These are phyloP conservation scores for Zeuzera pyrina DNA, from an alignment of 2,888 invertebrate species.

Conservation along the genomic window DNA sequence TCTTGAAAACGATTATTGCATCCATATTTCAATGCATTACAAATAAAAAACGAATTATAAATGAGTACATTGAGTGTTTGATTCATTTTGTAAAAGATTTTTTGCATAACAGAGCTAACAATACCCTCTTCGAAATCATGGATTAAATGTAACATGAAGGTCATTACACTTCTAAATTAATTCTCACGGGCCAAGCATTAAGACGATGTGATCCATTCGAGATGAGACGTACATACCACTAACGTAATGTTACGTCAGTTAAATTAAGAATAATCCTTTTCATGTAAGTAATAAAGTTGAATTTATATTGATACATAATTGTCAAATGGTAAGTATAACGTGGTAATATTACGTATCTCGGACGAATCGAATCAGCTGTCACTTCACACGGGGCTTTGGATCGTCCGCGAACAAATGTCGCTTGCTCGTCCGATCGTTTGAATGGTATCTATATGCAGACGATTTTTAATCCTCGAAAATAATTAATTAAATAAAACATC, in stretches of 20 bases:
- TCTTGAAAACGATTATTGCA: too few relatives aligned
- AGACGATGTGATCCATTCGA: constrained; percentile 45
- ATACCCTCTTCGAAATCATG: constrained; percentile 50
- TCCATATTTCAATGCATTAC: too few relatives aligned
- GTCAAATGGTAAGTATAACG: constrained; percentile 9
- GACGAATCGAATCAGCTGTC: constrained; percentile 54
- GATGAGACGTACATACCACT: constrained; percentile 48
- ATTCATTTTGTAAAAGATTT: too few relatives aligned
- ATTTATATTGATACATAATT: constrained; percentile 6
- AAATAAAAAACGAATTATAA: too few relatives aligned
- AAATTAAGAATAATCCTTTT: constrained; percentile 24
- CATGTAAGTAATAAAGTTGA: constrained; percentile 13
- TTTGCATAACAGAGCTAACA: too few relatives aligned
- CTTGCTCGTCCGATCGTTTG: constrained; percentile 24
- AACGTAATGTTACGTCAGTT: constrained; percentile 1
- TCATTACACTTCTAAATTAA: constrained; percentile 58
- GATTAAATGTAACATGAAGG: constrained; percentile 40
- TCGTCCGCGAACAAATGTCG: constrained; percentile 36
- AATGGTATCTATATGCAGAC: too few relatives aligned
- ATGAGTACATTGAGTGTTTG: too few relatives aligned
- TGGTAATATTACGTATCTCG: constrained; percentile 30
- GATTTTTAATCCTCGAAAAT: too few relatives aligned
- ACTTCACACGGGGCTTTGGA: constrained; percentile 56
- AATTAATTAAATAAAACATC: too few relatives aligned
- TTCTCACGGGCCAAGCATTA: constrained; percentile 56